These are phyloP conservation scores for Corythoichthys haematopterus DNA, from an alignment of 2,113 vertebrate genomes.

Conservation along the genomic window DNA sequence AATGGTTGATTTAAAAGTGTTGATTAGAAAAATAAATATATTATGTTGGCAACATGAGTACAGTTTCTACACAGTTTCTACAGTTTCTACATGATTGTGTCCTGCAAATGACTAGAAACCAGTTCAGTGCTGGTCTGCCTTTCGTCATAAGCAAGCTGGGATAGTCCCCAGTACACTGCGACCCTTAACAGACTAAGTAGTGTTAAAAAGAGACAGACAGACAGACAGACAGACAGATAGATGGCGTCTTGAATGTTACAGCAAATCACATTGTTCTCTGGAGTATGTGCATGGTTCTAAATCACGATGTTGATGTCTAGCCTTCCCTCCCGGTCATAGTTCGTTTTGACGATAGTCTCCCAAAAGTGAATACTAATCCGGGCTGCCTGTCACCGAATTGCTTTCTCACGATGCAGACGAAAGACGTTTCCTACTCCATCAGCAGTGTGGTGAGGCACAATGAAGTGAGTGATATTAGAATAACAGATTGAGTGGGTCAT, in stretches of 20 bases:
- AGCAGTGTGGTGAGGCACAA: constrained; percentile 29
- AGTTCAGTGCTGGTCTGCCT: too few species aligned
- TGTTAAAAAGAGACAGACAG: too few species aligned
- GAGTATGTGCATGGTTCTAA: background rate
- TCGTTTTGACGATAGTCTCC: constrained; percentile 13
- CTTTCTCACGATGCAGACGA: constrained; percentile 36
- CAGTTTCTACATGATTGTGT: too few species aligned
- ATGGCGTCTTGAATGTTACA: background rate
- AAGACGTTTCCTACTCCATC: constrained; percentile 51
- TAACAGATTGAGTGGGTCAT: constrained; percentile 41
- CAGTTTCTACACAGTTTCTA: too few species aligned
- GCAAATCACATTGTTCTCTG: background rate
- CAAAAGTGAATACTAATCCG: constrained; percentile 17
- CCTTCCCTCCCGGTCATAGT: constrained; percentile 17
- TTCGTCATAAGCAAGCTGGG: too few species aligned
- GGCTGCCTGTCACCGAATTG: constrained; percentile 33
- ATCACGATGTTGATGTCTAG: constrained; percentile 14
- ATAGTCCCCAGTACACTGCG: too few species aligned
- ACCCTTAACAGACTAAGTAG: too few species aligned
- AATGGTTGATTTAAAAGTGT: background rate
- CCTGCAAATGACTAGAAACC: too few species aligned
- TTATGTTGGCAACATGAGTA: background rate
- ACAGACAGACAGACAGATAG: too few species aligned
- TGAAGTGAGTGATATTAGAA: constrained; percentile 41
- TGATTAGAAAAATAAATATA: background rate